phyloP scores from a whole-genome alignment of 2,113 vertebrate species.

The Pimephales promelas region DNA sequence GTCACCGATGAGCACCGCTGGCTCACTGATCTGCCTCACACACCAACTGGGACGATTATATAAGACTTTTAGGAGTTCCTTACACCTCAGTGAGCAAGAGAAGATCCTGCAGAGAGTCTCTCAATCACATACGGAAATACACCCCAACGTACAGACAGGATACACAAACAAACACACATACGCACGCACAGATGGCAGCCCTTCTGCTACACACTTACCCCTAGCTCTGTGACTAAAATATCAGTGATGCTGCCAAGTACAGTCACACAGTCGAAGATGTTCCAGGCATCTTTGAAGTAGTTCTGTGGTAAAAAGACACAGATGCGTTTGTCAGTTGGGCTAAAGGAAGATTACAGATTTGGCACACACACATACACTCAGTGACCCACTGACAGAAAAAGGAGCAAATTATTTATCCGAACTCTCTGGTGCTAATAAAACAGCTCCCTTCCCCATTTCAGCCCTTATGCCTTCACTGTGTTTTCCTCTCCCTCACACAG shows the following conservation, averaged over 20 bases:
- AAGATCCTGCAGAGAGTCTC: constrained; percentile 55
- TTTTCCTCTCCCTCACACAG: not conserved
- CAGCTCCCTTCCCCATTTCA: not conserved
- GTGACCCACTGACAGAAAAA: constrained; percentile 7
- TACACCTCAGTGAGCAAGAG: constrained; percentile 69
- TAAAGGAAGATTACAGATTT: not conserved
- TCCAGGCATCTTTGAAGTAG: constrained; percentile 97
- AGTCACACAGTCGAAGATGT: constrained; percentile 96
- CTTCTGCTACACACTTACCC: constrained; percentile 81
- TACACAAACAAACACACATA: constrained; percentile 46
- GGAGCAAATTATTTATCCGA: not conserved
- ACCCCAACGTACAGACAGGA: constrained; percentile 39
- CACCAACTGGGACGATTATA: constrained; percentile 74
- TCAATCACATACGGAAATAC: constrained; percentile 55
- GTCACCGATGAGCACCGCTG: constrained; percentile 25
- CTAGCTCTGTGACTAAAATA: constrained; percentile 93
- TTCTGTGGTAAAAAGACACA: constrained; percentile 76
- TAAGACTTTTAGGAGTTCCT: constrained; percentile 75
- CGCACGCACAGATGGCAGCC: constrained; percentile 27
- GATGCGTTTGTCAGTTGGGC: not conserved
- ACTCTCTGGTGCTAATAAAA: constrained; percentile 17
- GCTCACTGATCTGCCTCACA: constrained; percentile 52
- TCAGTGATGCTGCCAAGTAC: constrained; percentile 96
- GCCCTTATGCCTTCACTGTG: not conserved
- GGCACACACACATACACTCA: not conserved